Conservation (phyloP, 2,797 vertebrate genomes). For the Percopsis omiscomaycus region DNA sequence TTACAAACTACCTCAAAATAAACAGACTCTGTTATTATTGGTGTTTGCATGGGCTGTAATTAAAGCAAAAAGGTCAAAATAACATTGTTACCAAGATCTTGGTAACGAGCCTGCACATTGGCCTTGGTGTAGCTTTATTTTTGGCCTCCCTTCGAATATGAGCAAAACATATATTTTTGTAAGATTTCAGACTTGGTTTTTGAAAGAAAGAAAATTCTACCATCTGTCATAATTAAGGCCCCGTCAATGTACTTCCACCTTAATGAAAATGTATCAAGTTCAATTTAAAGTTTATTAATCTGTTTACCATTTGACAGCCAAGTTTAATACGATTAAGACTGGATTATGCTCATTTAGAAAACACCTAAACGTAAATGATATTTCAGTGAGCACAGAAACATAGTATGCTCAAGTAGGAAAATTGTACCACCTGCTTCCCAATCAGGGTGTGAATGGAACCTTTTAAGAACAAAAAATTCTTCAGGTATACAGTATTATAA, state of each 20-base stretch:
- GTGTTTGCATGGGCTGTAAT: neutral
- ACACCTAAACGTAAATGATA: neutral
- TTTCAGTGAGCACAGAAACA: neutral
- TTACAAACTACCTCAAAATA: neutral
- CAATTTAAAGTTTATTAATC: neutral
- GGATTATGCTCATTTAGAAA: constrained; percentile 1
- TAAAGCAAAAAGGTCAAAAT: neutral
- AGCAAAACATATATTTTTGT: too few species aligned
- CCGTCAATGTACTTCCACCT: neutral
- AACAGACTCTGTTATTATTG: neutral
- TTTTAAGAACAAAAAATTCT: neutral
- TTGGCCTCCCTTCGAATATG: too few species aligned
- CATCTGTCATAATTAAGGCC: neutral
- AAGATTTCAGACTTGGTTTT: too few species aligned
- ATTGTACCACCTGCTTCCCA: neutral
- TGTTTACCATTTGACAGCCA: neutral
- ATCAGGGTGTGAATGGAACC: neutral
- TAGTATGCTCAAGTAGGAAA: neutral
- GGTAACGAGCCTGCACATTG: neutral
- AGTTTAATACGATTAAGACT: neutral
- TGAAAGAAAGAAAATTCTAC: too few species aligned
- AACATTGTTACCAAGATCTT: neutral
- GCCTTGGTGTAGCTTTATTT: neutral
- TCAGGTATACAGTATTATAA: neutral
- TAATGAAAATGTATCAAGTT: neutral